These are phyloP conservation scores for Petrocephalus microphthalmus DNA, from an alignment of 2,113 vertebrate species.

Conservation along the genomic window DNA sequence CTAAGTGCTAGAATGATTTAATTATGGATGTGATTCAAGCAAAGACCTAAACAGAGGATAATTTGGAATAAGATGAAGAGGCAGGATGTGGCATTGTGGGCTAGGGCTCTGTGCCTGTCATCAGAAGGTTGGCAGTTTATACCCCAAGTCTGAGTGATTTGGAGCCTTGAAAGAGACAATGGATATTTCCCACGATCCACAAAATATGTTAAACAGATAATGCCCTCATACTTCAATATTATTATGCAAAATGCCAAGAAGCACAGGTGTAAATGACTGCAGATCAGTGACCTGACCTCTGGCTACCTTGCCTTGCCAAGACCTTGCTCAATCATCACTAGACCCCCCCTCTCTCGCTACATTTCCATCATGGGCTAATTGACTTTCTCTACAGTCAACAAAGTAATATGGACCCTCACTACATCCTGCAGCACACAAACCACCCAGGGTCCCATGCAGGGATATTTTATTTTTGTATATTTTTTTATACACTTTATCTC, in stretches of 20 bases:
- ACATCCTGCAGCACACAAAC: not conserved
- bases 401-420: not conserved
- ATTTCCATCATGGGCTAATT: not conserved
- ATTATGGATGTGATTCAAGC: not conserved
- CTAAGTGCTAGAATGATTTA: not conserved
- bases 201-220: not conserved
- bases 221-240: not conserved
- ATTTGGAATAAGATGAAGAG: not conserved
- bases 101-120: not conserved
- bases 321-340: not conserved
- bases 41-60: not conserved
- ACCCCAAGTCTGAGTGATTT: not conserved
- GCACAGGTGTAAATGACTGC: not conserved
- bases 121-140: not conserved
- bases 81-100: not conserved
- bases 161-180: not conserved
- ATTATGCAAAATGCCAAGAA: not conserved
- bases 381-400: not conserved
- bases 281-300: not conserved
- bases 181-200: not conserved
- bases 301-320: not conserved
- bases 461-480: no score
- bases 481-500: not conserved
- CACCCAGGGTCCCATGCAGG: not conserved
- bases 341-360: not conserved